Conservation (phyloP, 2,888 invertebrate genomes). For the Timandra comae region DNA sequence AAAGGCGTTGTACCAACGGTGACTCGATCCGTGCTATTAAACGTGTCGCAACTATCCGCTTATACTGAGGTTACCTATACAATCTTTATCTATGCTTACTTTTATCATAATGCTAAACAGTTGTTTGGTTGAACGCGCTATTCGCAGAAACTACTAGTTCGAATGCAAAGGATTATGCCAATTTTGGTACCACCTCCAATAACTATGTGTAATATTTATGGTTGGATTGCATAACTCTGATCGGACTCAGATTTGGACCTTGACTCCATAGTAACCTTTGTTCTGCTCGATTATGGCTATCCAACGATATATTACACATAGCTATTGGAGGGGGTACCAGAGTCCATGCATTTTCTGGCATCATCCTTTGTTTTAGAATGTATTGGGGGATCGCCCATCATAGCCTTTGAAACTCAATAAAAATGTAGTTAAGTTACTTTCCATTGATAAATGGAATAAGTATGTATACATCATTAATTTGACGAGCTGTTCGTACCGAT, state of each 20-base stretch:
- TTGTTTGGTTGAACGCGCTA: too few species aligned
- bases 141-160: too few species aligned
- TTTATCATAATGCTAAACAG: too few species aligned
- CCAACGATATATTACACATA: too few species aligned
- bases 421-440: too few species aligned
- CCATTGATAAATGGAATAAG: too few species aligned
- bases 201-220: not conserved
- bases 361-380: not conserved
- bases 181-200: not conserved
- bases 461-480: too few species aligned
- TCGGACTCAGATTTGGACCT: not conserved
- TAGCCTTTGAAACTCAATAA: too few species aligned
- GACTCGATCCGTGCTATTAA: slow-evolving; percentile 95
- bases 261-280: not conserved
- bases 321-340: too few species aligned
- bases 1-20: slow-evolving; percentile 88
- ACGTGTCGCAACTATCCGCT: slow-evolving; percentile 94
- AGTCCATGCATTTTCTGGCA: too few species aligned
- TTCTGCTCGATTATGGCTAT: too few species aligned
- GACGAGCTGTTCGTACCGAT: too few species aligned
- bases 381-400: not conserved
- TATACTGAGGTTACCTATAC: slow-evolving; percentile 93
- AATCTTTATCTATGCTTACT: not conserved
- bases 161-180: not conserved
- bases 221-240: not conserved